Conservation (phyloP, 2,888 invertebrate genomes). For the Crocallis elinguaria region DNA sequence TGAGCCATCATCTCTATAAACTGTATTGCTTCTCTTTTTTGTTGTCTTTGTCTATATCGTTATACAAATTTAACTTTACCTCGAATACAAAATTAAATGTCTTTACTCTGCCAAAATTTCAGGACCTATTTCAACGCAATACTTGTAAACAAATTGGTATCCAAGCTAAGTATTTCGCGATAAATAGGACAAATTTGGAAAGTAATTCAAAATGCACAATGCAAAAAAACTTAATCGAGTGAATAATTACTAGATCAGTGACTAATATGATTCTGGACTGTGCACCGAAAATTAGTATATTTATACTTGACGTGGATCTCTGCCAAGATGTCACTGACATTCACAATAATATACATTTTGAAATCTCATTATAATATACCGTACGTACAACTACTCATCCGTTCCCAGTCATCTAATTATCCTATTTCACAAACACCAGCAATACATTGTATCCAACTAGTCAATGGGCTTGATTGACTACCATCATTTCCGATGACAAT, state of each 20-base stretch:
- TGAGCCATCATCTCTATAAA: too few relatives aligned
- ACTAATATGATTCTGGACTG: constrained; percentile 73
- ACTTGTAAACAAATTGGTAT: too few relatives aligned
- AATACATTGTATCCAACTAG: constrained; percentile 3
- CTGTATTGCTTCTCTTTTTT: too few relatives aligned
- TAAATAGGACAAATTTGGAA: background rate
- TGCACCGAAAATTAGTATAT: constrained; percentile 76
- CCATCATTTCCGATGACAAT: constrained; percentile 12
- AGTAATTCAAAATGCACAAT: constrained; percentile 30
- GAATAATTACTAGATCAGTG: constrained; percentile 66
- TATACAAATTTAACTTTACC: too few relatives aligned
- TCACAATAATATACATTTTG: constrained; percentile 58
- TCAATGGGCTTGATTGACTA: constrained; percentile 28
- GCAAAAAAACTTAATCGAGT: constrained; percentile 47
- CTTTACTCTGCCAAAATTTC: too few relatives aligned
- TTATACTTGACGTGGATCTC: constrained; percentile 75
- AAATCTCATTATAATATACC: constrained; percentile 62
- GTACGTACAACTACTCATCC: constrained; percentile 39
- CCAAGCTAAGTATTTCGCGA: too few relatives aligned
- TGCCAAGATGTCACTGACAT: constrained; percentile 82
- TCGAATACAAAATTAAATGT: too few relatives aligned
- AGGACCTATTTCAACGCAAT: too few relatives aligned
- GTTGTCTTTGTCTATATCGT: too few relatives aligned
- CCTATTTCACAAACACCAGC: constrained; percentile 14
- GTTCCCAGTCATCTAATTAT: constrained; percentile 28